Conservation (phyloP, 2,888 invertebrate genomes). For the Ennomos quercinarius region DNA sequence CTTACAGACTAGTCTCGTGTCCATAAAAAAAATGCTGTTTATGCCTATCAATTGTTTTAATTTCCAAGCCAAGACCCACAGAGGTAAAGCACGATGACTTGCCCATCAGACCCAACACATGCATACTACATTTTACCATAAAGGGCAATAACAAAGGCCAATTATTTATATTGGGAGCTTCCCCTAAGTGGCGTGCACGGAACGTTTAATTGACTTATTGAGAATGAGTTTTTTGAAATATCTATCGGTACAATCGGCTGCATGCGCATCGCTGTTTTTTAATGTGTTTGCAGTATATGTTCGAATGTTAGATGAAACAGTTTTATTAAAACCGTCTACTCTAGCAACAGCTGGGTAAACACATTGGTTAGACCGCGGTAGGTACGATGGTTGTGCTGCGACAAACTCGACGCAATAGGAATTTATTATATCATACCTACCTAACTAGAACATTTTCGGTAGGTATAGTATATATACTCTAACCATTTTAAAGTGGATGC, state of each 20-base stretch:
- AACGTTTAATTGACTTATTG: conserved; percentile 85
- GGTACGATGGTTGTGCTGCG: no score
- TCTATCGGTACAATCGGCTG: conserved; percentile 72
- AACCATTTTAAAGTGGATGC: no score
- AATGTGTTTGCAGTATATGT: conserved; percentile 49
- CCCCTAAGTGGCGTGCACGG: conserved; percentile 80
- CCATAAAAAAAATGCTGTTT: no score
- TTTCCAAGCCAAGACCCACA: background rate
- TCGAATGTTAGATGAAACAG: conserved; percentile 30
- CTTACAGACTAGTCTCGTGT: no score
- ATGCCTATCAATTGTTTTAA: no score
- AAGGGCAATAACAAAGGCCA: conserved; percentile 78
- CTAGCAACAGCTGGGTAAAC: no score
- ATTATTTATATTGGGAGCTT: conserved; percentile 75
- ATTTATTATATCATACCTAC: no score
- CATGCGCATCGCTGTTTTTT: conserved; percentile 60
- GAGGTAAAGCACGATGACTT: conserved; percentile 18
- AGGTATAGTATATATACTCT: no score
- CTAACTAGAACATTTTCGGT: no score
- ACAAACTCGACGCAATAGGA: no score
- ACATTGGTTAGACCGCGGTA: no score
- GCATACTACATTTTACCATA: conserved; percentile 49
- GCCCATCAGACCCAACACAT: conserved; percentile 37
- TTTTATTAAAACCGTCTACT: no score
- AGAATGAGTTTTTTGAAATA: conserved; percentile 80